A percentile compares a stretch with the other conserved stretches of the same genome.
Evolutionary conservation across 2,888 invertebrate species (phyloP).

Genomic region (Drosophila setosimentum): DNA sequence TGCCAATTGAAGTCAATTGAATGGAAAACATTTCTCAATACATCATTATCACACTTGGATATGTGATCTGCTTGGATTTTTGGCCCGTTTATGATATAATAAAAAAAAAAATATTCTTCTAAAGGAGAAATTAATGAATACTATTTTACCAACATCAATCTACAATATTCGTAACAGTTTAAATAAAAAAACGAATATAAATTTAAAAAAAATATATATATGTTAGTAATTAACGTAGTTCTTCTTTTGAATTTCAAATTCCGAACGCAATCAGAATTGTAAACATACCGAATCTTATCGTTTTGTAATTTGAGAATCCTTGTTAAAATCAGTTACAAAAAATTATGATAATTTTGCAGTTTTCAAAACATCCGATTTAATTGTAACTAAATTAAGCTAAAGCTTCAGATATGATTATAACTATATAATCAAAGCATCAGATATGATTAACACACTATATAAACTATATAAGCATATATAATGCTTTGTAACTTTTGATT

Average conservation of each 20-base stretch:
- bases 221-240: neutral
- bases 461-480: neutral
- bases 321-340: neutral
- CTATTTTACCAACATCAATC: neutral
- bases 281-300: neutral
- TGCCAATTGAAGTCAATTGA: conserved; percentile 26
- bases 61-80: neutral
- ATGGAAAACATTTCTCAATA: conserved; percentile 9
- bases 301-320: neutral
- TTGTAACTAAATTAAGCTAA: neutral
- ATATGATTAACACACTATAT: neutral
- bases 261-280: neutral
- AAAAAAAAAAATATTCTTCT: neutral
- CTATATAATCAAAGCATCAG: neutral
- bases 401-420: neutral
- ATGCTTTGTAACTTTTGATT: neutral
- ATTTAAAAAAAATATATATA: no score
- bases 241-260: no score
- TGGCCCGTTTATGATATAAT: neutral
- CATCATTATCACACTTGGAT: neutral
- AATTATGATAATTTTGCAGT: neutral
- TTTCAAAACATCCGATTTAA: neutral
- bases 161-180: neutral
- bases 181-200: neutral
- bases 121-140: rapidly evolving